Base-by-base conservation (phyloP, 2,113 vertebrate genomes). In the Microtus montanus region DNA sequence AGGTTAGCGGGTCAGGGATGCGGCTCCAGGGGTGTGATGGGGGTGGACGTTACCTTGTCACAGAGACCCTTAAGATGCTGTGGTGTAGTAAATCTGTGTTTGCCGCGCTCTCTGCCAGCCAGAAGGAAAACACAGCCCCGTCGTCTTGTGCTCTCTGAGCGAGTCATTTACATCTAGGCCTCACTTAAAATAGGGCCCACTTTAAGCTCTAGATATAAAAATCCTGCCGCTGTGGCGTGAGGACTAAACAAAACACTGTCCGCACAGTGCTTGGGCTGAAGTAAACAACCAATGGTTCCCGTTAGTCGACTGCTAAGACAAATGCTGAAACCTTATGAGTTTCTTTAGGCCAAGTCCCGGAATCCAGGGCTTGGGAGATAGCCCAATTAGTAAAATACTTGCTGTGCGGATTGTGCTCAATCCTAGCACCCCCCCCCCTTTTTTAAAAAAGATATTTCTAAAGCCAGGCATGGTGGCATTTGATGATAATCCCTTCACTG, bases 171-270 rank as follows among this genome's bases (percentile, higher is more conserved):
- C 7, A 38, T 63, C 70, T 79, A 84, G 41, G 49, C 24, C 41
- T 84, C 41, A 58, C 0, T 33, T 35, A 30, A 19, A 64, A 64
- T 84, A 30, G 26, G 58, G 74, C 77, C 83, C 17, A 47, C 83
- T 96, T 75, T 87, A 96, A 90, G 92, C 49, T 52, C 84, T 70
- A 52, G 30, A 30, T 89, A n/a, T 77, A 87, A 82, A 93, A 61
- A 63, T 49, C 24, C 41, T 77, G 38, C 92, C 82, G 10, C 63
- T 86, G 41, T 12, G 4, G 7, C 86, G 19, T 85, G 90, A 93
- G 10, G 61, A 17, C 84, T 95, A 54, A 86, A 82, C 14, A 52
- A 64, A 80, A n/a, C 92, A 83, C 86, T 74, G 49, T 82, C 35
- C 82, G 2, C 61, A 70, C 71, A 89, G 47, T 54, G 13, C 38